Conservation (phyloP, 2,797 vertebrate genomes). For the Scyliorhinus canicula region DNA sequence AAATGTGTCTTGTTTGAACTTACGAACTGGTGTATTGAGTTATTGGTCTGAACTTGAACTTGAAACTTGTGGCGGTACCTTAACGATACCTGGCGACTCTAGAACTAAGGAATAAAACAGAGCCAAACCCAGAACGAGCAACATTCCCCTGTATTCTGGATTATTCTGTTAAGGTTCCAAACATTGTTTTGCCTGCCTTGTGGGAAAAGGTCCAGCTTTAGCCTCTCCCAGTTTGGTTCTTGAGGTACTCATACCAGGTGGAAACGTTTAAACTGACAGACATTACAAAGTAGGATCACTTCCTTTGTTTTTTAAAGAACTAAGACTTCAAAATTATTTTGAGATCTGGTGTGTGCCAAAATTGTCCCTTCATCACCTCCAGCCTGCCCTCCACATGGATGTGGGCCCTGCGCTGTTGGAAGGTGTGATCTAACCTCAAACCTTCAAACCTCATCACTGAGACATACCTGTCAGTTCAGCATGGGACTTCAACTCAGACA, state of each 20-base stretch:
- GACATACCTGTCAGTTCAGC: neutral
- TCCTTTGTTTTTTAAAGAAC: neutral
- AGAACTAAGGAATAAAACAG: too few relatives aligned
- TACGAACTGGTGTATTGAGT: too few relatives aligned
- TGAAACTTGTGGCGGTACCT: too few relatives aligned
- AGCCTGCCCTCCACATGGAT: neutral
- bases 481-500: neutral
- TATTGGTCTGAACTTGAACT: too few relatives aligned
- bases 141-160: too few relatives aligned
- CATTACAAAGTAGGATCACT: neutral
- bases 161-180: neutral
- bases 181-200: neutral
- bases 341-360: neutral
- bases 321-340: neutral
- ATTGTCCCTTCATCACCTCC: neutral
- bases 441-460: neutral
- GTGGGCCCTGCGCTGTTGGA: neutral
- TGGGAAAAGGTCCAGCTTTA: neutral
- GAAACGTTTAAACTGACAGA: neutral
- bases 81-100: too few relatives aligned
- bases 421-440: neutral
- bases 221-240: neutral
- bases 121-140: too few relatives aligned
- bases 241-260: neutral
- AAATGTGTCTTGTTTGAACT: too few relatives aligned